Percentiles rank a stretch among this genome's conserved stretches.
Conservation (phyloP, 1,140 invertebrate species). For the Zaprionus davidi region DNA sequence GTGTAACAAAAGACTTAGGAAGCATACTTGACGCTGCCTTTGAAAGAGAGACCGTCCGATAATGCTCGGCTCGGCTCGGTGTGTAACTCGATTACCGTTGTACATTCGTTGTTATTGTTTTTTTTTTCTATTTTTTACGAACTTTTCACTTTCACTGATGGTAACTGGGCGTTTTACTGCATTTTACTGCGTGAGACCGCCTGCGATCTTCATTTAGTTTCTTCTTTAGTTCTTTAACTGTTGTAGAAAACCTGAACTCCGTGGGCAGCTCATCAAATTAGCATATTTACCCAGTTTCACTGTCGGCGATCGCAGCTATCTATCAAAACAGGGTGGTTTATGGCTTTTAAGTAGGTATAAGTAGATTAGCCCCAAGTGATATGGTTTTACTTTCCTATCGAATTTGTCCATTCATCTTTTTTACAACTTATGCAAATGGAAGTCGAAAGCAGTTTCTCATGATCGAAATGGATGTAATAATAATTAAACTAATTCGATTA, state of each 20-base stretch:
- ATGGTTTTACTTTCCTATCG: slow-evolving; percentile 1
- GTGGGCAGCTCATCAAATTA: slow-evolving; percentile 32
- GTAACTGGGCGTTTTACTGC: slow-evolving; percentile 33
- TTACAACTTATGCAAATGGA: not conserved
- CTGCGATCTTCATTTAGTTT: slow-evolving; percentile 48
- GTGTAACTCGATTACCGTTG: slow-evolving; percentile 66
- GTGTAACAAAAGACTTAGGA: slow-evolving; percentile 14
- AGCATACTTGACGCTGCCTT: slow-evolving; percentile 11
- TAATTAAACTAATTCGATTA: not conserved
- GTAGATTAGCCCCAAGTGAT: slow-evolving; percentile 8
- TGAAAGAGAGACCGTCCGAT: slow-evolving; percentile 9
- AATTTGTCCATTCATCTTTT: not conserved
- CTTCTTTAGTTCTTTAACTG: slow-evolving; percentile 23
- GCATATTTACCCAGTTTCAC: slow-evolving; percentile 36
- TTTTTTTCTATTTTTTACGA: slow-evolving; percentile 43
- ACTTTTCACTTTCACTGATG: slow-evolving; percentile 70
- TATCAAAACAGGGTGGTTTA: slow-evolving; percentile 6
- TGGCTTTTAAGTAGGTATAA: not conserved
- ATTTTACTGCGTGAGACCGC: slow-evolving; percentile 48
- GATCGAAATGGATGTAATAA: not conserved
- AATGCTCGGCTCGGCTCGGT: slow-evolving; percentile 26
- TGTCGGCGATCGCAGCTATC: slow-evolving; percentile 2
- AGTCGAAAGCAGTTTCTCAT: not conserved
- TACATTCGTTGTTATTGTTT: slow-evolving; percentile 11
- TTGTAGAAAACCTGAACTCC: slow-evolving; percentile 5